Percentiles rank a stretch among this genome's conserved stretches.
Evolutionary conservation across 1,140 invertebrate genomes (phyloP).

Genomic region (Phymorhynchus buccinoides): DNA sequence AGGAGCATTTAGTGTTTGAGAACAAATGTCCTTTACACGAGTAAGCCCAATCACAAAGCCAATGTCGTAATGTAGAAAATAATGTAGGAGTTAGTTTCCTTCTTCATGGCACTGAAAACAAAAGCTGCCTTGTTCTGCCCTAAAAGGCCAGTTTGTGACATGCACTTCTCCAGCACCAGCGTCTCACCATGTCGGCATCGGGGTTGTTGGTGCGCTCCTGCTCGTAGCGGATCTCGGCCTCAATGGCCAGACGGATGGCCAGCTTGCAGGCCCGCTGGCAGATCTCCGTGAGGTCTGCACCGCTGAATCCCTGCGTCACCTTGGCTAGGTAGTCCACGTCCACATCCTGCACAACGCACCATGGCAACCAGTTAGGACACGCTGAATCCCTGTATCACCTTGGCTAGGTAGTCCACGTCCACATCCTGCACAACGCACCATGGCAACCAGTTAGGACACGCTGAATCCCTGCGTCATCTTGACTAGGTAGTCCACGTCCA

Average conservation of each 20-base stretch:
- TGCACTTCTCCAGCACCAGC: no score
- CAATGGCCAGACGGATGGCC: slow-evolving; percentile 98
- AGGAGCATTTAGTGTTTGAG: no score
- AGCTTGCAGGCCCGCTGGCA: slow-evolving; percentile 99
- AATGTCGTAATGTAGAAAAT: no score
- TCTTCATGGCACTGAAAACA: no score
- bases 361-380: no score
- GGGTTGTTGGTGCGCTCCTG: slow-evolving; percentile 87
- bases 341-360: slow-evolving; percentile 25
- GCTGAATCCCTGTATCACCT: slow-evolving; percentile 97
- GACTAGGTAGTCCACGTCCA: slow-evolving; percentile 79
- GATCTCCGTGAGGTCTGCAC: slow-evolving; percentile 99
- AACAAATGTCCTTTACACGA: no score
- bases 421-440: slow-evolving; percentile 23
- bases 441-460: no score
- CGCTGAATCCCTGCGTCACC: slow-evolving; percentile 97
- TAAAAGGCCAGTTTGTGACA: no score
- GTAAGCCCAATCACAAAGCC: no score
- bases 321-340: slow-evolving; percentile 83
- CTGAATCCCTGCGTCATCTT: slow-evolving; percentile 98
- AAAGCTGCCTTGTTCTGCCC: no score
- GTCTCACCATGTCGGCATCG: slow-evolving; percentile 87
- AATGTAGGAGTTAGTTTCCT: no score
- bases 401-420: slow-evolving; percentile 81
- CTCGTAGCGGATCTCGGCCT: slow-evolving; percentile 93